Conservation (phyloP, 1,140 invertebrate genomes). For the Saccostrea glomerata region DNA sequence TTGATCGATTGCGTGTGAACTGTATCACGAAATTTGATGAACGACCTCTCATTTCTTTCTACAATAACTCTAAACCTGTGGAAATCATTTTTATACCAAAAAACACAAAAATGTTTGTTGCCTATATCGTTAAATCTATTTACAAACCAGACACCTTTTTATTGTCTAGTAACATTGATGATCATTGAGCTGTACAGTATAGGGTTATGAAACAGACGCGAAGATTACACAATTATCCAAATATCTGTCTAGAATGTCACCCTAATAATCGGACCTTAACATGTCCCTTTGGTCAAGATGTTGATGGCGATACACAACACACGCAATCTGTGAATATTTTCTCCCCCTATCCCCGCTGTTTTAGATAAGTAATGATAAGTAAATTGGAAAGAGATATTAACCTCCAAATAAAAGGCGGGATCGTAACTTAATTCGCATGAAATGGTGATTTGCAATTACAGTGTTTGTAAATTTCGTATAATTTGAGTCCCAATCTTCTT, state of each 20-base stretch:
- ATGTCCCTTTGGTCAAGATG: not conserved
- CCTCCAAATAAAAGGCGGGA: not conserved
- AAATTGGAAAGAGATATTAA: conserved; percentile 15
- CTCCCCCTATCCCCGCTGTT: not conserved
- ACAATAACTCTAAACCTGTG: not conserved
- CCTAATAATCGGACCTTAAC: not conserved
- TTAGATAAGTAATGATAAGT: not conserved
- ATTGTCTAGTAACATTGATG: not conserved
- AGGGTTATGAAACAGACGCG: not conserved
- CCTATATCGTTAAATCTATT: conserved; percentile 5
- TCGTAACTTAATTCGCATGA: not conserved
- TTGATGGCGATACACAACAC: not conserved
- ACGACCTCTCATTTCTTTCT: too few relatives aligned
- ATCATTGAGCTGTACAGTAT: not conserved
- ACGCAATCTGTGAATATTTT: not conserved
- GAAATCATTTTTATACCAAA: not conserved
- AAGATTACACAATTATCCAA: not conserved
- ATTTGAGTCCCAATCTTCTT: conserved; percentile 13
- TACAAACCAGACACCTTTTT: conserved; percentile 5
- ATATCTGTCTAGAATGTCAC: not conserved
- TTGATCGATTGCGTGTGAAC: conserved; percentile 1
- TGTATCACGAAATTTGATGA: conserved; percentile 14
- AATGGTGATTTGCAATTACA: not conserved
- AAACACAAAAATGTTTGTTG: not conserved
- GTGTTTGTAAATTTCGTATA: conserved; percentile 1